These are phyloP conservation scores for Anthopleura sola DNA, from an alignment of 64 coral and sea anemone species.

Conservation along the genomic window DNA sequence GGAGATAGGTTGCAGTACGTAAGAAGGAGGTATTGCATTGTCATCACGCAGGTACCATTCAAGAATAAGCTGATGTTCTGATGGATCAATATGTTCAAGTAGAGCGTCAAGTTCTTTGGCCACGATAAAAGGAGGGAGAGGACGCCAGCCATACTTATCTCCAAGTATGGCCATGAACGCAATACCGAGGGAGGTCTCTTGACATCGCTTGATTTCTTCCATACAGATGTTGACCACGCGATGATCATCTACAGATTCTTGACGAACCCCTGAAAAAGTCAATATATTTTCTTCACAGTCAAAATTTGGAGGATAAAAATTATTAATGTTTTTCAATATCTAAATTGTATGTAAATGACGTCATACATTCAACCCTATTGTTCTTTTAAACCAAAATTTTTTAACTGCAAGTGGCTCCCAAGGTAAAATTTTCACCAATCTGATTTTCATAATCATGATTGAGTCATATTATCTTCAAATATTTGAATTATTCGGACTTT, in stretches of 20 bases:
- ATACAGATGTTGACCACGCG: conserved; percentile 48
- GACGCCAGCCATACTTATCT: conserved; percentile 54
- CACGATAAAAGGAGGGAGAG: conserved; percentile 23
- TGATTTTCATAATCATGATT: no score
- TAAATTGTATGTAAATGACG: no score
- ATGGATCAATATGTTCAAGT: conserved; percentile 20
- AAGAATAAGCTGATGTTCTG: conserved; percentile 6
- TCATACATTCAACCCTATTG: no score
- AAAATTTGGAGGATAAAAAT: no score
- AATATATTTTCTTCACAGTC: no score
- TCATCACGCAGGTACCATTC: conserved; percentile 43
- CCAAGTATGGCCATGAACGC: conserved; percentile 51
- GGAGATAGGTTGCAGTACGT: conserved; percentile 40
- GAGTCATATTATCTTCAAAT: no score
- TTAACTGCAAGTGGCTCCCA: no score
- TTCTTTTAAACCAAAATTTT: no score
- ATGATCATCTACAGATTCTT: conserved; percentile 59
- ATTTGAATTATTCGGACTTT: no score
- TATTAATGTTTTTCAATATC: no score
- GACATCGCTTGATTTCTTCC: conserved; percentile 67
- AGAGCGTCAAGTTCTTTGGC: conserved; percentile 34
- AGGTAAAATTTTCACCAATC: no score
- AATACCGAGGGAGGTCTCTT: conserved; percentile 44
- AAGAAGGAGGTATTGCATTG: conserved; percentile 31
- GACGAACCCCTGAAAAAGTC: conserved; percentile 46